Conservation (phyloP, 2,113 vertebrate species). For the Mus pahari region DNA sequence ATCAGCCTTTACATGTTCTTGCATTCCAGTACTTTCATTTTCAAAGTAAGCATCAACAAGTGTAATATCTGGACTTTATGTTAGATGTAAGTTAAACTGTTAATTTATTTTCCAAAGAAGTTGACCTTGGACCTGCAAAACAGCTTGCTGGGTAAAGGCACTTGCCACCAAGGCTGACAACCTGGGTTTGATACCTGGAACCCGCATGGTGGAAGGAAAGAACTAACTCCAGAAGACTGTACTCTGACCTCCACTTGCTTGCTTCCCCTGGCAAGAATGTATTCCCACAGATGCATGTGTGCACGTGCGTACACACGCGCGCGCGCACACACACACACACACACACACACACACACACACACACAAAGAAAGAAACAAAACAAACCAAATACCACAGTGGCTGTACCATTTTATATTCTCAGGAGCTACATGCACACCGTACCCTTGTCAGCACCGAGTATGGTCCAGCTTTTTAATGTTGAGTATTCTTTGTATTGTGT, state of each 20-base stretch:
- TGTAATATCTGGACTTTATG: background rate
- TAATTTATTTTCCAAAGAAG: background rate
- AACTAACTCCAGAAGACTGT: background rate
- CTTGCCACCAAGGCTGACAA: background rate
- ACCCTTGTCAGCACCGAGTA: background rate
- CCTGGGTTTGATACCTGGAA: background rate
- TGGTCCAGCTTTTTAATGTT: background rate
- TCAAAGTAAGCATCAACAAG: background rate
- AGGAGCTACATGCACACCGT: background rate
- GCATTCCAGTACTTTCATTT: background rate
- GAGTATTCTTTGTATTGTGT: background rate
- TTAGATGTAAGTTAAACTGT: background rate
- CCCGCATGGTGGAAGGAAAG: background rate
- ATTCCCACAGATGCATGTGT: background rate
- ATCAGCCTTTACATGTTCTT: background rate
- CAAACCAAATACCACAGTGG: background rate
- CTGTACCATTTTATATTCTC: background rate
- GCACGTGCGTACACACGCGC: fast-evolving
- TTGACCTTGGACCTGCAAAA: background rate
- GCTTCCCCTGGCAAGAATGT: background rate
- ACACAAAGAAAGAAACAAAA: too few relatives aligned
- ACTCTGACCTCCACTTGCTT: background rate
- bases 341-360: background rate
- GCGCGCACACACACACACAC: fast-evolving
- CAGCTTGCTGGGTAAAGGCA: background rate